These are phyloP conservation scores for Dryobotodes eremita DNA, from an alignment of 2,888 invertebrate species.

Conservation along the genomic window DNA sequence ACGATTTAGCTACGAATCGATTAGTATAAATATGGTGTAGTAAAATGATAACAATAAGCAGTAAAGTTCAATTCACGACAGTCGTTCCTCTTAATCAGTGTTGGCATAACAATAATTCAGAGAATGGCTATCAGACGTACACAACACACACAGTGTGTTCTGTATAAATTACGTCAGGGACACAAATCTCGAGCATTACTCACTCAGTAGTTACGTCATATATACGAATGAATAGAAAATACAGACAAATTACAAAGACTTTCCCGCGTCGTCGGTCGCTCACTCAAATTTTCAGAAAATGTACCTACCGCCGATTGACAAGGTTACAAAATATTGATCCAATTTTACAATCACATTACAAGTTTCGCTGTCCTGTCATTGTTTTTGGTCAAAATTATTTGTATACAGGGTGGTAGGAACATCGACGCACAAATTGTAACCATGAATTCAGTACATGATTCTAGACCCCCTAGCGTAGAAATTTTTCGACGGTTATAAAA, in stretches of 20 bases:
- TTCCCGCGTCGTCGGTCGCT: conserved; percentile 23
- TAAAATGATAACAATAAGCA: conserved; percentile 61
- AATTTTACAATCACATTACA: conserved; percentile 11
- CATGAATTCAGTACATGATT: no score
- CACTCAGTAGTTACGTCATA: conserved; percentile 61
- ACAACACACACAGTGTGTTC: conserved; percentile 56
- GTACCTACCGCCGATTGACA: not conserved
- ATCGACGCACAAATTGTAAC: no score
- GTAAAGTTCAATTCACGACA: conserved; percentile 67
- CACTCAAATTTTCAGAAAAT: conserved; percentile 19
- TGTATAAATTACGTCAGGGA: conserved; percentile 66
- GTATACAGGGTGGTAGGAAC: no score
- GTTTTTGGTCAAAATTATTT: conserved; percentile 4
- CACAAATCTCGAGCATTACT: conserved; percentile 66
- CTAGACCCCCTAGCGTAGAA: no score
- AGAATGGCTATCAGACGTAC: conserved; percentile 65
- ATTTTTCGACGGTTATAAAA: no score
- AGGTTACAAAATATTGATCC: conserved; percentile 8
- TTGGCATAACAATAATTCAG: conserved; percentile 70
- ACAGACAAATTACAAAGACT: conserved; percentile 51
- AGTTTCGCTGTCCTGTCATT: not conserved
- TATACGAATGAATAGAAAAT: conserved; percentile 63
- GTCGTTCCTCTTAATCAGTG: conserved; percentile 68
- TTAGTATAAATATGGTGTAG: conserved; percentile 43
- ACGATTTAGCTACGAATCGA: conserved; percentile 27